Evolutionary conservation across 2,888 invertebrate genomes (phyloP).

Genomic region (Erannis defoliaria): DNA sequence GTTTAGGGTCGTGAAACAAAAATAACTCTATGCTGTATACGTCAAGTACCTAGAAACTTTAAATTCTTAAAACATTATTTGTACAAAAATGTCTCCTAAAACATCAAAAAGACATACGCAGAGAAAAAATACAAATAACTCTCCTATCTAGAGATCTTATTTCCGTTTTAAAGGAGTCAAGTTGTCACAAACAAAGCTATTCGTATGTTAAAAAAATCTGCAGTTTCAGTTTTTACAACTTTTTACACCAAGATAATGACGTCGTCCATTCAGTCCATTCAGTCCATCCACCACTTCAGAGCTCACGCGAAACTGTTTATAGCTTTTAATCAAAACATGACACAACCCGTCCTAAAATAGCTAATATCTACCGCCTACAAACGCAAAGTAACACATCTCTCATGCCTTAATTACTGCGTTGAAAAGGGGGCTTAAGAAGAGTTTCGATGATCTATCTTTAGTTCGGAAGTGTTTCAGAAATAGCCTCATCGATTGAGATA

Average conservation of each 20-base stretch:
- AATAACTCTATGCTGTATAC: too few relatives aligned
- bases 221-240: neutral
- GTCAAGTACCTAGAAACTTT: too few relatives aligned
- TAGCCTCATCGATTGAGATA: constrained; percentile 27
- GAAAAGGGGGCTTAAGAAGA: constrained; percentile 35
- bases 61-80: too few relatives aligned
- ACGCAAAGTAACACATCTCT: constrained; percentile 19
- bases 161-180: too few relatives aligned
- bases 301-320: constrained; percentile 7
- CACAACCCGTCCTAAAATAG: constrained; percentile 15
- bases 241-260: neutral
- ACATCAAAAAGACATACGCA: too few relatives aligned
- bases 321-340: constrained; percentile 15
- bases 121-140: too few relatives aligned
- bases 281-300: constrained; percentile 1
- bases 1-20: too few relatives aligned
- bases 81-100: too few relatives aligned
- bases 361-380: constrained; percentile 8
- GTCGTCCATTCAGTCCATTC: neutral
- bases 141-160: too few relatives aligned
- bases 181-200: too few relatives aligned
- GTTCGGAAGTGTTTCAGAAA: constrained; percentile 31
- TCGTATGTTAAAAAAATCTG: neutral
- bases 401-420: constrained; percentile 33
- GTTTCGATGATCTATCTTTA: constrained; percentile 35